phyloP scores from a whole-genome alignment of 2,113 vertebrate species.

The Pardalotus punctatus region DNA sequence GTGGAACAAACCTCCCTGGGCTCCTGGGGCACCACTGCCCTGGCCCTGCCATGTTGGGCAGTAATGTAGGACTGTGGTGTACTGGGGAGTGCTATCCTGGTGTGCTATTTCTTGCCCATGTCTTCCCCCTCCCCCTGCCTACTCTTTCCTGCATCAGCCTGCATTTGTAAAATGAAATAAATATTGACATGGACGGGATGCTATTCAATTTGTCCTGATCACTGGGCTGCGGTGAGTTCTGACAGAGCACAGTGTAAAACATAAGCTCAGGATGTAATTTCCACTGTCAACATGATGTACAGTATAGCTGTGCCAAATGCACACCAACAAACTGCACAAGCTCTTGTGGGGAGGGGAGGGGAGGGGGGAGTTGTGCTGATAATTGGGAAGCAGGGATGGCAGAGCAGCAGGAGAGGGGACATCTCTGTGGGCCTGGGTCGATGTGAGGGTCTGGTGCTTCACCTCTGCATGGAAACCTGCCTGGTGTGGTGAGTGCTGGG shows the following conservation, averaged over 20 bases:
- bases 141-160: conserved; percentile 46
- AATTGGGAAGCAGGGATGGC: background rate
- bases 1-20: background rate
- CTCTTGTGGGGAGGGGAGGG: background rate
- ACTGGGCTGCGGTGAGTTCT: conserved; percentile 81
- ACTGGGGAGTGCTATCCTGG: background rate
- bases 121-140: background rate
- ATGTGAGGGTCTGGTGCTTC: background rate
- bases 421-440: fast-evolving
- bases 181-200: conserved; percentile 81
- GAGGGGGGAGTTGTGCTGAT: background rate
- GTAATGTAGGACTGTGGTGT: background rate
- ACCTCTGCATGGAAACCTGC: background rate
- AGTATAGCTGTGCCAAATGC: conserved; percentile 63
- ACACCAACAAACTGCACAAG: conserved; percentile 18
- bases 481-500: background rate
- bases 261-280: conserved; percentile 81
- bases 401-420: background rate
- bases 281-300: conserved; percentile 85
- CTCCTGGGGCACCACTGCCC: background rate
- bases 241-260: conserved; percentile 81
- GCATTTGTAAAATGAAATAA: conserved; percentile 79
- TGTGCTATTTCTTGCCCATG: background rate
- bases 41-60: fast-evolving
- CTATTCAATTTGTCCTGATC: conserved; percentile 87